These are phyloP conservation scores for Notiomystis cincta DNA, from an alignment of 2,113 vertebrate species.

Conservation along the genomic window DNA sequence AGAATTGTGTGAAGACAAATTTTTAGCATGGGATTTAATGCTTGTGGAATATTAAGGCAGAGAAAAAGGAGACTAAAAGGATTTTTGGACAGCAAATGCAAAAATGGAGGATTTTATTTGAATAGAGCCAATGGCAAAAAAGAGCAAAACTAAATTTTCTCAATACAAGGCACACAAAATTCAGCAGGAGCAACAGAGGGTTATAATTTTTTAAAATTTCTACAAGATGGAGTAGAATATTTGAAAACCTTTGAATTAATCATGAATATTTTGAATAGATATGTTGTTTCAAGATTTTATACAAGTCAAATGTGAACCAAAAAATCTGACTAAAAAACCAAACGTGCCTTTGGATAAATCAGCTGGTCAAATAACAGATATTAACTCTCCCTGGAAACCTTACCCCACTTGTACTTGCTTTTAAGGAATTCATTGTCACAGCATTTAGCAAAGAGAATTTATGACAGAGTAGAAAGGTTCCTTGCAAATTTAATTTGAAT, in stretches of 20 bases:
- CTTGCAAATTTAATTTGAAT: constrained; percentile 12
- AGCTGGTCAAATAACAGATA: constrained; percentile 6
- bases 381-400: constrained; percentile 2
- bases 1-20: not conserved
- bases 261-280: not conserved
- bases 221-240: not conserved
- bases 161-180: not conserved
- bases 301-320: not conserved
- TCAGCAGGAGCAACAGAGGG: not conserved
- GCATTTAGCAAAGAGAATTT: constrained; percentile 12
- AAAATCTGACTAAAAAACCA: not conserved
- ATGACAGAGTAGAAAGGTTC: not conserved
- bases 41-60: not conserved
- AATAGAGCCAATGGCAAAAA: not conserved
- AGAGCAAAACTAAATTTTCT: not conserved
- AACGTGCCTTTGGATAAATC: constrained; percentile 6
- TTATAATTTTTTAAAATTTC: not conserved
- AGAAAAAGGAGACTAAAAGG: not conserved
- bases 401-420: not conserved
- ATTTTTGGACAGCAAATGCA: not conserved
- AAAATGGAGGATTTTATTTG: not conserved
- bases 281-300: not conserved
- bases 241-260: constrained; percentile 9
- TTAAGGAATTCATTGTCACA: not conserved
- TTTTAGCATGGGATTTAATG: constrained; percentile 9